Evolutionary conservation across 2,113 vertebrate genomes (phyloP), one percentile per base, ranked within the genome.

Genomic region (Propithecus coquereli): DNA sequence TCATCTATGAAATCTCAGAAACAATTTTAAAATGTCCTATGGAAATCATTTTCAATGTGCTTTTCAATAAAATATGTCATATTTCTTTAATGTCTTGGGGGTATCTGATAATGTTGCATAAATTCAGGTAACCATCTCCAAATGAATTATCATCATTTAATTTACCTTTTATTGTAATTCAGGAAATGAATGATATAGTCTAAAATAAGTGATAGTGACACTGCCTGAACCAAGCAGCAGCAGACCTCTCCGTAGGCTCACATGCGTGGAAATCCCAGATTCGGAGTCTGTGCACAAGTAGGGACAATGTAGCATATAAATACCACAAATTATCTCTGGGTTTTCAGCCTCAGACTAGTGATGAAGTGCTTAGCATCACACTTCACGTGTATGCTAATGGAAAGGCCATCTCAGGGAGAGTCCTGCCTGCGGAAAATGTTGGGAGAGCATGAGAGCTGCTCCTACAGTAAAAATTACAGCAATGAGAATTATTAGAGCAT

Each of bases 61-160:
- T 77, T 96, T 90, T 57, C 50, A 71, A 83, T 40, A 80, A 97
- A 89, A 89, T 40, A 37, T 32, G 32, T 50, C 52, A 5, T 34
- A 63, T 54, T 47, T 76, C 59, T 94, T 90, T 43, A n/a, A 37
- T 11, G 5, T 34, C 32, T 57, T 16, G 0, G 5, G n/a, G 27
- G 70, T 47, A 17, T 16, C 14, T 50, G 30, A 45, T 54, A 71
- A 23, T 37, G 84, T 3, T 54, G 43, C 20, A 11, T 63, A 34
- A 40, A 71, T 30, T 54, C 50, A 14, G 30, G 27, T 45, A 57
- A 57, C 20, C 11, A n/a, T 65, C 10, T 73, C 6, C 5, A 45
- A 59, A 59, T 45, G n/a, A 50, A 43, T 61, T 71, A 11, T 0
- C 3, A 73, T 32, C 10, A 10, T 23, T 40, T 34, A 16, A 8